These are phyloP conservation scores for Cladorhizidae sp. DNA, from an alignment of 37 sponge, comb jelly and placozoan species.

Conservation along the genomic window DNA sequence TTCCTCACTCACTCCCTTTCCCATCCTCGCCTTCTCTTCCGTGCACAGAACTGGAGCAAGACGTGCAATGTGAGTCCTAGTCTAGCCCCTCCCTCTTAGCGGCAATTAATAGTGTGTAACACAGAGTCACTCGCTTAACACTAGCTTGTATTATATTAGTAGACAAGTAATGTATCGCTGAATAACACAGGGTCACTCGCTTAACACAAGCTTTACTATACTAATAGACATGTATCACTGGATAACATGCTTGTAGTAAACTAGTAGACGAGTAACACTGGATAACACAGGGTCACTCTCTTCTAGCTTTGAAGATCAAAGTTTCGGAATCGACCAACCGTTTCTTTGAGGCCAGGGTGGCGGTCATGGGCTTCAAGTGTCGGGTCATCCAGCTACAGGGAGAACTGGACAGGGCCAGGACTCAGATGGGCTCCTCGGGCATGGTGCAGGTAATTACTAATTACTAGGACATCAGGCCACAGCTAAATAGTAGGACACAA, in stretches of 20 bases:
- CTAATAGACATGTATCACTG: not conserved
- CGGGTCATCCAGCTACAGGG: slow-evolving; percentile 56
- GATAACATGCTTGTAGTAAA: not conserved
- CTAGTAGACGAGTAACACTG: not conserved
- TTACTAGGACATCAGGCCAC: too few relatives aligned
- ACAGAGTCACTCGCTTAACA: too few relatives aligned
- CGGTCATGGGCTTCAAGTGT: slow-evolving; percentile 67
- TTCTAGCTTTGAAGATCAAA: not conserved
- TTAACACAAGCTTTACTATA: not conserved
- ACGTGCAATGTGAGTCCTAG: not conserved
- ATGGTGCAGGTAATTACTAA: too few relatives aligned
- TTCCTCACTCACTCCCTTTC: too few relatives aligned
- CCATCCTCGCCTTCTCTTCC: too few relatives aligned
- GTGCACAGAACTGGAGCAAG: too few relatives aligned
- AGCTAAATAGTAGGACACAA: too few relatives aligned
- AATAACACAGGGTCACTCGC: not conserved
- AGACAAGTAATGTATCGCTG: not conserved
- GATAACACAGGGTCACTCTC: not conserved
- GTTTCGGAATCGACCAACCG: slow-evolving; percentile 33
- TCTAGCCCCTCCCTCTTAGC: not conserved
- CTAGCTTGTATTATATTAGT: not conserved
- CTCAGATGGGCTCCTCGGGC: too few relatives aligned
- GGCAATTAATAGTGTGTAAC: too few relatives aligned
- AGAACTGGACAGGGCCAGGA: slow-evolving; percentile 25
- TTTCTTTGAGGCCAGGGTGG: slow-evolving; percentile 60